Base-by-base conservation (phyloP, 1,140 invertebrate species). In the Sarcophaga peregrina region DNA sequence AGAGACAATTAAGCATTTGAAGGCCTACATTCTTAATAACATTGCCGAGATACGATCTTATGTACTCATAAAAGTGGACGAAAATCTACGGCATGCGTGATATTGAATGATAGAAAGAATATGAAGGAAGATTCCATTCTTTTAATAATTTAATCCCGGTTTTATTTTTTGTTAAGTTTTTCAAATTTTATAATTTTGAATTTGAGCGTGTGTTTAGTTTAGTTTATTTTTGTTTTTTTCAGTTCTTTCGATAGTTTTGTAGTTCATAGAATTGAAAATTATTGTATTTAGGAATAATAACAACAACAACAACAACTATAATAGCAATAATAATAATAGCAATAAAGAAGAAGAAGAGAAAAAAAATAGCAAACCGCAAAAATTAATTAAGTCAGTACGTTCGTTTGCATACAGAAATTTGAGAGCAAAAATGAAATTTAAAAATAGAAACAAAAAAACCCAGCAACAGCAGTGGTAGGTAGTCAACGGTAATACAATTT, bases 381-480 rank as follows among this genome's bases (percentile, higher is more conserved):
- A 68, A 68, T 68, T 68, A 68, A 68, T 68, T 68, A 68, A 68
- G 58, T 17, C 62, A 68, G 62, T 58, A n/a, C 17, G 62, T 17
- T 6, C 48, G 11, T 9, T 13, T 10, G 5, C 50, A 52, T 1
- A 13, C 50, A 52, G 13, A 52, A 13, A 9, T 10, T 9, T 52
- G 9, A 52, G 50, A 52, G 50, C 13, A 9, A 10, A 9, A 10
- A 10, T 52, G 8, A 10, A 52, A 9, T 3, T 3, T 25, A 68
- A 17, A 68, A n/a, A 68, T 20, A 68, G 54, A 58, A n/a, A n/a
- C 13, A 37, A 37, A 37, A 37, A 37, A 37, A 37, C 4, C 25
- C 25, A 37, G 25, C 25, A 37, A 4, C 25, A 4, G 4, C 4
- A 37, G 25, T 37, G 1, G 25, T 37, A n/a, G n/a, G n/a, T n/a